Evolutionary conservation across 2,888 invertebrate species (phyloP).

Genomic region (Neoitamus cyanurus): DNA sequence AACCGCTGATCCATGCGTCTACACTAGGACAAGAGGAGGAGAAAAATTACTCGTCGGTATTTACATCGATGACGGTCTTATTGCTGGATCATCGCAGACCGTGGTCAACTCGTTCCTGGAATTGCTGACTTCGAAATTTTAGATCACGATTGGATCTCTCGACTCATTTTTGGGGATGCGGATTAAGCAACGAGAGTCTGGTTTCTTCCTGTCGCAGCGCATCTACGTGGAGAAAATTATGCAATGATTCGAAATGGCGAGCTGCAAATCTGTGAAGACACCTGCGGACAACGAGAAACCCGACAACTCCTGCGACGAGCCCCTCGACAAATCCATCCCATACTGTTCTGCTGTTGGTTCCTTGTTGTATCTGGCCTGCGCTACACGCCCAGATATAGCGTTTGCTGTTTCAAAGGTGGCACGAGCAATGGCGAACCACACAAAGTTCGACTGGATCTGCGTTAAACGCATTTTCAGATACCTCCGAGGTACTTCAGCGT

Average conservation of each 20-base stretch:
- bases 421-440: neutral
- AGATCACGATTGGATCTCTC: too few species aligned
- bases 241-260: neutral
- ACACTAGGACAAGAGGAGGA: too few species aligned
- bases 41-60: too few species aligned
- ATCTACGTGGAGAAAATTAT: neutral
- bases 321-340: neutral
- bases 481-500: neutral
- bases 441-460: neutral
- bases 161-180: too few species aligned
- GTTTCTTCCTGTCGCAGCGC: neutral
- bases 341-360: neutral
- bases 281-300: constrained; percentile 4
- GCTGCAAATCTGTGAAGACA: neutral
- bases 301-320: neutral
- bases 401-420: constrained; percentile 8
- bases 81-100: too few species aligned
- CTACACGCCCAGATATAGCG: neutral
- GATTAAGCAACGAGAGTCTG: neutral
- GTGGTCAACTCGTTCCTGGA: too few species aligned
- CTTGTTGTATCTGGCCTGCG: neutral
- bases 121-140: too few species aligned
- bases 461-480: constrained; percentile 15
- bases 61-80: too few species aligned
- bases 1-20: too few species aligned